Conservation (phyloP, 1,140 invertebrate species). For the Trichonephila inaurata region DNA sequence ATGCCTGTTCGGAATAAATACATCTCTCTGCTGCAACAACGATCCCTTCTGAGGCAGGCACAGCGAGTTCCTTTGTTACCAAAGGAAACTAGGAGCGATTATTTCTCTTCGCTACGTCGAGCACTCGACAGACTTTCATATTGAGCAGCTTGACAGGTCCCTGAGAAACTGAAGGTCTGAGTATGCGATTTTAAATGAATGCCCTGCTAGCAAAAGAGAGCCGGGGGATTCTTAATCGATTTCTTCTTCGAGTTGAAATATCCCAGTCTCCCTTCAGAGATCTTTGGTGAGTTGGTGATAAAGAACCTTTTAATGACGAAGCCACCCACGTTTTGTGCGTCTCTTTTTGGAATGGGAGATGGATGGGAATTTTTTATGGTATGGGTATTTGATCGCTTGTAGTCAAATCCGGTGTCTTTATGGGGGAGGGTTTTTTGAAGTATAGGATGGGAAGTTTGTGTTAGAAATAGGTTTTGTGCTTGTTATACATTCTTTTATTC, state of each 20-base stretch:
- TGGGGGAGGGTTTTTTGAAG: neutral
- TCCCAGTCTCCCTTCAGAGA: neutral
- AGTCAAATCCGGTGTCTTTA: neutral
- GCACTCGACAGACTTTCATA: neutral
- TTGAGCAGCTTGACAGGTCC: neutral
- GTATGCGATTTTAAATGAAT: constrained; percentile 31
- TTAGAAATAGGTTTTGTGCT: neutral
- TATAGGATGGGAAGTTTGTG: neutral
- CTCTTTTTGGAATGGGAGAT: neutral
- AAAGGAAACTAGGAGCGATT: neutral
- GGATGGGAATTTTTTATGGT: neutral
- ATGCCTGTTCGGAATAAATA: neutral
- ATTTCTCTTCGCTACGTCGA: neutral
- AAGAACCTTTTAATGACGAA: constrained; percentile 21
- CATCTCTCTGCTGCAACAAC: neutral
- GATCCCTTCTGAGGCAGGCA: neutral
- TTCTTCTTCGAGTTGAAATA: neutral
- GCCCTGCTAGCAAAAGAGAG: neutral
- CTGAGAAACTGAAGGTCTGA: neutral
- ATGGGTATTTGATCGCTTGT: neutral
- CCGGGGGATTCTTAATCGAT: neutral
- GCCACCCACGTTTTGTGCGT: neutral
- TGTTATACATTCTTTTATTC: neutral
- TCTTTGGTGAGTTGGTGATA: neutral
- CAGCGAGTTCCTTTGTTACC: neutral